Conservation (phyloP, 2,888 invertebrate species). For the Drosophila conformis region DNA sequence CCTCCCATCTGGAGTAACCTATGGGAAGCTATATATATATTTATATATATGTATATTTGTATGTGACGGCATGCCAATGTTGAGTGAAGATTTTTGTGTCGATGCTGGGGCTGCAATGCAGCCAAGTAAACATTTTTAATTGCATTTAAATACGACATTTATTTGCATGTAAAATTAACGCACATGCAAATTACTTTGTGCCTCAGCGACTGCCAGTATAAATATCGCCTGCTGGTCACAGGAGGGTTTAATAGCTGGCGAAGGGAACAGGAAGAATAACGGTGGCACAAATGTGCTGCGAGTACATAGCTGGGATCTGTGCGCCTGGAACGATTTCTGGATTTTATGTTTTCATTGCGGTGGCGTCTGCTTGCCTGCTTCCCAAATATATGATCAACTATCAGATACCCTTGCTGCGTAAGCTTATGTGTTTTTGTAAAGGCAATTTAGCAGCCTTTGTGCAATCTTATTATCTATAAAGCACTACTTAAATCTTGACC, state of each 20-base stretch:
- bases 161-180: constrained; percentile 84
- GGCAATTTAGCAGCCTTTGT: background rate
- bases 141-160: constrained; percentile 84
- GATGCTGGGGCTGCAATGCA: constrained; percentile 58
- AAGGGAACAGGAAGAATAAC: background rate
- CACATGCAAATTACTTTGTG: constrained; percentile 81
- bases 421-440: background rate
- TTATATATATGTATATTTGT: background rate
- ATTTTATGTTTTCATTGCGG: constrained; percentile 58
- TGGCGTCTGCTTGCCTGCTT: constrained; percentile 53
- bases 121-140: constrained; percentile 81
- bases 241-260: background rate
- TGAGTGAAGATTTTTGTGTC: constrained; percentile 24
- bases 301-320: background rate
- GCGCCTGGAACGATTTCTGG: constrained; percentile 1
- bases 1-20: background rate
- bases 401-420: constrained; percentile 17
- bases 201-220: constrained; percentile 46
- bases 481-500: background rate
- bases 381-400: background rate
- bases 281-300: background rate
- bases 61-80: constrained; percentile 47
- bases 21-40: background rate
- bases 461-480: background rate
- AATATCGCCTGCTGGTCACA: constrained; percentile 38